Evolutionary conservation across 2,888 invertebrate species (phyloP), one percentile per base, ranked within the genome.

Genomic region (Cephus spinipes): DNA sequence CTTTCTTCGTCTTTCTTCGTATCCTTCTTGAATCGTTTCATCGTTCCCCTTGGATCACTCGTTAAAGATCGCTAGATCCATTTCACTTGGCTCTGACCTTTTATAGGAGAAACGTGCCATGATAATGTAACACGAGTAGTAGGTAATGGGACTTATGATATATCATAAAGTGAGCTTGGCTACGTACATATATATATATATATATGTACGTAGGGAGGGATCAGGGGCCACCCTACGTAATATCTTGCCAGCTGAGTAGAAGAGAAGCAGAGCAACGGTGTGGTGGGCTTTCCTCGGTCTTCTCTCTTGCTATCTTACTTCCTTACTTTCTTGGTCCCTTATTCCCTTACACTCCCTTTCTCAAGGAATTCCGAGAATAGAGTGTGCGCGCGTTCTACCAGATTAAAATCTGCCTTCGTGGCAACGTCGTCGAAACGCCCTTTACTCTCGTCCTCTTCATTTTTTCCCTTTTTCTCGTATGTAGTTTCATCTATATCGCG

Each of bases 61-160:
- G 11, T 31, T 71, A 73, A 77, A 68, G 69, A 12, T 69, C 32
- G 30, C 15, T 74, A 75, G 76, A 84, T 81, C 84, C 82, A 86
- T 86, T 86, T 82, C 83, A 81, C 83, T 84, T 81, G 83, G 83
- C 81, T 40, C 32, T 30, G 69, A 32, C 30, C 83, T 82, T 85
- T 85, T 87, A 87, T 85, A 86, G 85, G 85, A 81, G 81, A 85
- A 84, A 87, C 87, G 86, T 86, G 85, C 82, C 77, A 77, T 84
- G 87, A 87, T 86, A 87, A 87, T 87, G 85, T 86, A 87, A 85
- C 85, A 80, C 81, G 82, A 83, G 76, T 12, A 35, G 76, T 78
- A 80, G 83, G 80, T 86, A 87, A 87, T 87, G 85, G 86, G 87
- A 86, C 86, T 87, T 85, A 87, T 86, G 86, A 87, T 86, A 87